Evolutionary conservation across 2,888 invertebrate genomes (phyloP), one percentile per base, ranked within the genome.

Genomic region (Podotricha telesiphe): DNA sequence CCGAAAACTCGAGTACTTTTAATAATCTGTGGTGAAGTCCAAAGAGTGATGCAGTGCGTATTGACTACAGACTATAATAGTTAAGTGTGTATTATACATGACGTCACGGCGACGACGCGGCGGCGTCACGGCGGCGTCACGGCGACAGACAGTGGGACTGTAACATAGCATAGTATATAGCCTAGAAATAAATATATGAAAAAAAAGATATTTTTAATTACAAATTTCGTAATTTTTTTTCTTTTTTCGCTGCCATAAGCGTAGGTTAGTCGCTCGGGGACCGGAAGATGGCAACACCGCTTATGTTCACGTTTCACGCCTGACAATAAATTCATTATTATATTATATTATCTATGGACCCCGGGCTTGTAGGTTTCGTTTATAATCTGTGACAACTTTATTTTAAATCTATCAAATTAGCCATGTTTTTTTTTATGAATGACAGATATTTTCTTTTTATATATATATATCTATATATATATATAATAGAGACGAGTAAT

Each of bases 201-300:
- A 86, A 86, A 80, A 86, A 87, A 86, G 86, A 92, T 91, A 91
- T 92, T 91, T 91, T 91, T 89, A 85, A 86, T 83, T 84, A 83
- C 82, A 65, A 76, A 82, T 79, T 55, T 82, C 76, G 71, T 67
- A 71, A 75, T 75, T 72, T 78, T 59, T 65, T 77, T 81, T n/a
- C 28, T 82, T 81, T 81, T 84, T 80, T 85, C 82, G 87, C 89
- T 89, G 90, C 89, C 89, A 89, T 89, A 88, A 84, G 86, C 83
- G 78, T 86, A 86, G 84, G 72, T 67, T 75, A 77, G 81, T 77
- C 78, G 65, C 82, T 79, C 78, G 80, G 78, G 81, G 86, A 84
- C 82, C 84, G 83, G 58, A 6, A 28, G 6, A 67, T 74, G 72
- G 71, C 76, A 74, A 74, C 77, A 73, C 77, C 78, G 78, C 78